phyloP scores from a whole-genome alignment of 2,113 vertebrate species.

The Cyprinus carpio region DNA sequence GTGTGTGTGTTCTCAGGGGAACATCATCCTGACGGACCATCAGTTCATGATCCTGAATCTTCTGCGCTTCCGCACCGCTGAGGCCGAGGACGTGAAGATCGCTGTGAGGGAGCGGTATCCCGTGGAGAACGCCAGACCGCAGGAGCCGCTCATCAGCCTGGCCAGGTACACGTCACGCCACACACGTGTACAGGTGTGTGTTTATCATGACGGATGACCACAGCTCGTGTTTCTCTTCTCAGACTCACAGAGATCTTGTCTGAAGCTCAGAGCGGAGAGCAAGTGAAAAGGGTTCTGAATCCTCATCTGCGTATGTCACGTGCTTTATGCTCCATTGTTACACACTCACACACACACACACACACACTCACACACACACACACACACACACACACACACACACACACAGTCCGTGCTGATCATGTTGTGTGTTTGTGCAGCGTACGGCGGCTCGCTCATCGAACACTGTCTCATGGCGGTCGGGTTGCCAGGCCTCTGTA shows the following conservation, averaged over 20 bases:
- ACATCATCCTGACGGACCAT: conserved; percentile 90
- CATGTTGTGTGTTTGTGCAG: conserved; percentile 65
- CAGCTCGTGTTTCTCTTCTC: neutral
- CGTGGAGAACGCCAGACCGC: conserved; percentile 79
- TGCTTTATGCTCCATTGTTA: neutral
- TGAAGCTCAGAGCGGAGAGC: conserved; percentile 81
- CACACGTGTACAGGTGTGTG: neutral
- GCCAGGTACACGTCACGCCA: conserved; percentile 73
- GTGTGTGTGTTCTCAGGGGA: conserved; percentile 79
- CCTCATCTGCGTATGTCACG: conserved; percentile 88
- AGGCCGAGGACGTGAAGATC: conserved; percentile 88
- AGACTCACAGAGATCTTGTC: conserved; percentile 88
- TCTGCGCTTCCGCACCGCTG: conserved; percentile 89
- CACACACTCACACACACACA: neutral
- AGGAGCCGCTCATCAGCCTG: conserved; percentile 80
- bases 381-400: neutral
- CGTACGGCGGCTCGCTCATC: conserved; percentile 90
- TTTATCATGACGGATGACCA: neutral
- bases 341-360: too few species aligned
- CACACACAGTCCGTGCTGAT: neutral
- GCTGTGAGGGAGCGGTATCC: conserved; percentile 93
- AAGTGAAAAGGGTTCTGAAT: conserved; percentile 89
- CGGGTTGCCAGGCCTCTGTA: conserved; percentile 82
- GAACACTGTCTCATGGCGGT: conserved; percentile 91
- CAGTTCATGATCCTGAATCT: conserved; percentile 93